Percentiles rank a stretch among this genome's conserved stretches.
Evolutionary conservation across 35 echinoderm and acorn worm genomes (phyloP).

Genomic region (Apostichopus parvimensis): DNA sequence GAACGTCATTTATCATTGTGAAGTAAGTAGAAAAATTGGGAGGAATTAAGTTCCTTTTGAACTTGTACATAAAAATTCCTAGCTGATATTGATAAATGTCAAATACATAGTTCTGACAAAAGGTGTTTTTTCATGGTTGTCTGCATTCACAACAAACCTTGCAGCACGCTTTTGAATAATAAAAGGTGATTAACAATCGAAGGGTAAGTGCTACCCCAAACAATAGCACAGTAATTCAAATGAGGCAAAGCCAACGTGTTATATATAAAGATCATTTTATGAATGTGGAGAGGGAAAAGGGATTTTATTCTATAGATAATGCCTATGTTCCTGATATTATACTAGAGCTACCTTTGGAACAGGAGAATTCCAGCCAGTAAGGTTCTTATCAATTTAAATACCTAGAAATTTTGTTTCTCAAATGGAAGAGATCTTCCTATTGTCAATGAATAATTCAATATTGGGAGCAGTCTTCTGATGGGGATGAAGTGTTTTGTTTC

Average conservation of each 20-base stretch:
- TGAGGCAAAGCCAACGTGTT: constrained; percentile 1
- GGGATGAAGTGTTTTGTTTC: not conserved
- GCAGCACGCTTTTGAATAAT: not conserved
- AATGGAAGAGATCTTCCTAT: constrained; percentile 9
- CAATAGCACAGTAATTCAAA: not conserved
- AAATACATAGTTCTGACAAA: not conserved
- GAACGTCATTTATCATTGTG: not conserved
- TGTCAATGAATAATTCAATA: not conserved
- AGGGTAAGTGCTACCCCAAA: not conserved
- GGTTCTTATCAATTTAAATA: constrained; percentile 11
- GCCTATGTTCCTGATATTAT: constrained; percentile 31
- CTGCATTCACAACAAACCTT: not conserved
- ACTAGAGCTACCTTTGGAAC: not conserved
- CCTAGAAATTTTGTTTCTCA: constrained; percentile 37
- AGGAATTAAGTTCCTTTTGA: not conserved
- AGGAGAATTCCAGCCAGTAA: constrained; percentile 8
- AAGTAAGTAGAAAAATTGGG: not conserved
- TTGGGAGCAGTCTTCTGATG: constrained; percentile 19
- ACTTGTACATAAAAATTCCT: not conserved
- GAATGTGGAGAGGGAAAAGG: constrained; percentile 3
- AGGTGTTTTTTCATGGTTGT: not conserved
- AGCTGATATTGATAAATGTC: not conserved
- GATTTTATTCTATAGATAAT: constrained; percentile 28
- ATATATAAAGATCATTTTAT: not conserved
- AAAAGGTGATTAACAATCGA: not conserved